Conservation (phyloP, 2,797 vertebrate genomes). For the Sebastiscus tertius region DNA sequence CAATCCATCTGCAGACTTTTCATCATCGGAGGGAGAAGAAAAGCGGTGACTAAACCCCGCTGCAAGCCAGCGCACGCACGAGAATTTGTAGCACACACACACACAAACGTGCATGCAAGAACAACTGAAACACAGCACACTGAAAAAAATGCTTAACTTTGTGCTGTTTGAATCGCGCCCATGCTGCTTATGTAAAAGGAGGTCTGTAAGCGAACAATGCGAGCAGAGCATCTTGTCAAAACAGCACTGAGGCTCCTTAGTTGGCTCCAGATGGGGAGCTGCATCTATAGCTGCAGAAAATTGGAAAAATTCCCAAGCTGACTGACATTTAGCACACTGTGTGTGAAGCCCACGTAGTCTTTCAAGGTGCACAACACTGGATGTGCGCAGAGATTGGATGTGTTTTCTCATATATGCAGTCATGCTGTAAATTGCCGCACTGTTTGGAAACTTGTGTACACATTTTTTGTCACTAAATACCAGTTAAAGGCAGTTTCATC, state of each 20-base stretch:
- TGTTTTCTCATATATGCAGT: constrained; percentile 9
- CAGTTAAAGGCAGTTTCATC: not conserved
- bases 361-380: constrained; percentile 21
- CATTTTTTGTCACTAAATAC: constrained; percentile 11
- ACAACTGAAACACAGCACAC: not conserved
- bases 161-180: constrained; percentile 36
- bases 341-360: constrained; percentile 30
- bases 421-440: constrained; percentile 22
- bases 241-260: constrained; percentile 19
- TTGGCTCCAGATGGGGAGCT: constrained; percentile 16
- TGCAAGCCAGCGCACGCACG: not conserved
- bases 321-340: constrained; percentile 55
- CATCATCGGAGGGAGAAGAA: constrained; percentile 30
- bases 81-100: not conserved
- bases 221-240: constrained; percentile 45
- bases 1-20: constrained; percentile 19
- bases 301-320: constrained; percentile 43
- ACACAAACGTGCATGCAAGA: not conserved
- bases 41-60: constrained; percentile 18
- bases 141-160: constrained; percentile 32
- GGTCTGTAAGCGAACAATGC: constrained; percentile 41
- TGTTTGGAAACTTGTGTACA: not conserved
- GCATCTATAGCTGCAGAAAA: constrained; percentile 37
- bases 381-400: constrained; percentile 11
- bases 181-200: constrained; percentile 41